phyloP scores from a whole-genome alignment of 2,113 vertebrate species.

The Oncorhynchus nerka region DNA sequence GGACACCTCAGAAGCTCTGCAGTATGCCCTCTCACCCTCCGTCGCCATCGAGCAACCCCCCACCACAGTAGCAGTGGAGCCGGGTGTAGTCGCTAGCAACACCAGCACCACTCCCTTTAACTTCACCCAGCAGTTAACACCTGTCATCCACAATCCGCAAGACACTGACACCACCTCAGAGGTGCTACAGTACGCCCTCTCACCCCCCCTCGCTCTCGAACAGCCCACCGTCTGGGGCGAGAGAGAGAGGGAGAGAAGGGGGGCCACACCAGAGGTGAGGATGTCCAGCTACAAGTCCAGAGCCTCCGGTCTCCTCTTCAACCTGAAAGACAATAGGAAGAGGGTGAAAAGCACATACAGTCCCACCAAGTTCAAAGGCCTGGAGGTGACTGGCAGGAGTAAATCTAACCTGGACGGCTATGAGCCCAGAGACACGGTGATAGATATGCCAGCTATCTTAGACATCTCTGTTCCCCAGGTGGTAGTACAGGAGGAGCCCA shows the following conservation, averaged over 20 bases:
- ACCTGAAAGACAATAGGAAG: slow-evolving; percentile 92
- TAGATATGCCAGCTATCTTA: slow-evolving; percentile 58
- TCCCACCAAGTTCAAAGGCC: slow-evolving; percentile 73
- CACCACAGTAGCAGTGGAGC: slow-evolving; percentile 30
- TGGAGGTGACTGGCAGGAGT: slow-evolving; percentile 68
- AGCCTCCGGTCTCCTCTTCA: slow-evolving; percentile 88
- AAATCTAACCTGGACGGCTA: slow-evolving; percentile 58
- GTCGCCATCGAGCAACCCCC: slow-evolving; percentile 59
- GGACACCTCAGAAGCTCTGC: slow-evolving; percentile 42
- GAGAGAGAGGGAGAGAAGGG: slow-evolving; percentile 44
- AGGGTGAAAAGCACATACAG: slow-evolving; percentile 89
- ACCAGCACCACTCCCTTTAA: slow-evolving; percentile 74
- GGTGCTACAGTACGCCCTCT: slow-evolving; percentile 48
- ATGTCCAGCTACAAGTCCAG: slow-evolving; percentile 81
- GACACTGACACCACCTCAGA: slow-evolving; percentile 64
- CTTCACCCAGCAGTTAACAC: slow-evolving; percentile 81
- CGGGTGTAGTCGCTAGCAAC: slow-evolving; percentile 20
- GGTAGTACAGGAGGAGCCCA: slow-evolving; percentile 32
- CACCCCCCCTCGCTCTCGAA: slow-evolving; percentile 62
- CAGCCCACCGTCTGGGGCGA: slow-evolving; percentile 63
- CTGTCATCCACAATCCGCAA: too few relatives aligned
- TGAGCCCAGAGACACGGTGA: slow-evolving; percentile 53
- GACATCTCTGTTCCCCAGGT: slow-evolving; percentile 36
- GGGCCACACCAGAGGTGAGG: slow-evolving; percentile 55
- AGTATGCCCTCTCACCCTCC: slow-evolving; percentile 59